These are phyloP conservation scores for Proisotoma minuta DNA, from an alignment of 2,888 invertebrate genomes.

Conservation along the genomic window DNA sequence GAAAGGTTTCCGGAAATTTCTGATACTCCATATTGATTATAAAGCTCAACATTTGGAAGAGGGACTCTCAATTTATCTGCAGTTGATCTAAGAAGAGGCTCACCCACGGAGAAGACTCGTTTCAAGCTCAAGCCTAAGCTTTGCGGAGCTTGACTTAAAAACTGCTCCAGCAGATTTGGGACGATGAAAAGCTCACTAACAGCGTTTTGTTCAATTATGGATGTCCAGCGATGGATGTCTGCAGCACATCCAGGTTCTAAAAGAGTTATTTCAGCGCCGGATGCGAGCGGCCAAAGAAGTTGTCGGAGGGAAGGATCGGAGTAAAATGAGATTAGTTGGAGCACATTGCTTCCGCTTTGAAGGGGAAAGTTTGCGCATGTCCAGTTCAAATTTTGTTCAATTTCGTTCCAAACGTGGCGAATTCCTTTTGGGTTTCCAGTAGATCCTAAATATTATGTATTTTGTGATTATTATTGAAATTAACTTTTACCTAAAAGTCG, in stretches of 20 bases:
- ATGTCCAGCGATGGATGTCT: not conserved
- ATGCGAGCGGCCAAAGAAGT: conserved; percentile 7
- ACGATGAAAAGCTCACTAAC: not conserved
- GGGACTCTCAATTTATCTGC: not conserved
- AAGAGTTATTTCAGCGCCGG: not conserved
- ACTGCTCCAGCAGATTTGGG: not conserved
- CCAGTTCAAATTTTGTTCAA: not conserved
- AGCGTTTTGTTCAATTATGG: not conserved
- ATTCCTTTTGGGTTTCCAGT: conserved; percentile 8
- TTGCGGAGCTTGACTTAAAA: too few species aligned
- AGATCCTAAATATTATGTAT: not conserved
- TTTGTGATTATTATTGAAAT: too few species aligned
- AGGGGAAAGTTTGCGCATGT: not conserved
- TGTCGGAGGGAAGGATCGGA: conserved; percentile 1
- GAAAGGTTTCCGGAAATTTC: conserved; percentile 6
- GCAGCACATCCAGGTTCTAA: not conserved
- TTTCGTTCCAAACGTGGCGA: not conserved
- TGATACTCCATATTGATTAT: conserved; percentile 7
- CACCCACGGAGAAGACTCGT: conserved; percentile 2
- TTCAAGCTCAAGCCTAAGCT: not conserved
- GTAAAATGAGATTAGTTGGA: conserved; percentile 3
- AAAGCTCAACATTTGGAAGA: not conserved
- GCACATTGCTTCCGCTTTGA: not conserved
- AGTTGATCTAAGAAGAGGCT: not conserved
- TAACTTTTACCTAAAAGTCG: too few species aligned